phyloP scores from a whole-genome alignment of 2,888 invertebrate species.

The Halictus quadricinctus region DNA sequence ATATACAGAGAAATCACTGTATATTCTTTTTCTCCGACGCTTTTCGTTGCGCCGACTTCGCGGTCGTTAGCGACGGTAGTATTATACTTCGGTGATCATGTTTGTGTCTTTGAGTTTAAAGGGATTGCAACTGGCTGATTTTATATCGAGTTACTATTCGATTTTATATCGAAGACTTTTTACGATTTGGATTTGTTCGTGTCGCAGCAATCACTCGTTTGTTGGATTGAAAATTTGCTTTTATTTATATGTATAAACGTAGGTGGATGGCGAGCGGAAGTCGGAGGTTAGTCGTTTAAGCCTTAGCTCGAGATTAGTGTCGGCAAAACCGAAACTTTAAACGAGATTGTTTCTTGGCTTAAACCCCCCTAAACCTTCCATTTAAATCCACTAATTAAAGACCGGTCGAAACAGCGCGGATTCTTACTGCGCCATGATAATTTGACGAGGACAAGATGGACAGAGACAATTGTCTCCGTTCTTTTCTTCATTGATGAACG shows the following conservation, averaged over 20 bases:
- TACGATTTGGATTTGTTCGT: not conserved
- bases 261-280: slow-evolving; percentile 25
- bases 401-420: slow-evolving; percentile 57
- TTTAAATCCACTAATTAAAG: slow-evolving; percentile 69
- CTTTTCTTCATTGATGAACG: not conserved
- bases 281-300: slow-evolving; percentile 60
- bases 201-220: not conserved
- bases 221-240: slow-evolving; percentile 11
- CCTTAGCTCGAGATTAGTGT: slow-evolving; percentile 59
- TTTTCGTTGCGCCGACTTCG: too few species aligned
- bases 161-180: too few species aligned
- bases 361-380: slow-evolving; percentile 65
- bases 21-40: too few species aligned
- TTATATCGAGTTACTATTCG: not conserved
- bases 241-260: slow-evolving; percentile 21
- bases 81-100: too few species aligned
- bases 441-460: slow-evolving; percentile 39
- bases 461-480: not conserved
- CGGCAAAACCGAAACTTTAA: slow-evolving; percentile 66
- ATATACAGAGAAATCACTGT: too few species aligned
- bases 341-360: slow-evolving; percentile 68
- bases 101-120: not conserved
- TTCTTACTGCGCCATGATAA: slow-evolving; percentile 55
- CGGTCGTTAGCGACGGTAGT: too few species aligned
- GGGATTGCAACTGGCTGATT: not conserved